phyloP scores from a whole-genome alignment of 2,888 invertebrate genomes.

The Drepanosiphum platanoidis region DNA sequence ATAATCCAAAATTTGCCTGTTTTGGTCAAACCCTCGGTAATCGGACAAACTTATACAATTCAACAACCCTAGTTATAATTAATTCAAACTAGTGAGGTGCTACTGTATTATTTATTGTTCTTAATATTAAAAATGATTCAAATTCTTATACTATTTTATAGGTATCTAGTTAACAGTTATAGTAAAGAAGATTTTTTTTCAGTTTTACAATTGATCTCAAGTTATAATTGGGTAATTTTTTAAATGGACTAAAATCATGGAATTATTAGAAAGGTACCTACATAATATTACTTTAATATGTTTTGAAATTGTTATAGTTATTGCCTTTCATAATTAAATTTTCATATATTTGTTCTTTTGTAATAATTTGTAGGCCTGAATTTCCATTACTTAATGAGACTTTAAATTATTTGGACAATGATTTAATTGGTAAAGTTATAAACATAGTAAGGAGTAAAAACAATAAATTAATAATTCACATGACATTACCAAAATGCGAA shows the following conservation, averaged over 20 bases:
- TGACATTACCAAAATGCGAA: slow-evolving; percentile 20
- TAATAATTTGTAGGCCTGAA: neutral
- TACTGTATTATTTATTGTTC: no score
- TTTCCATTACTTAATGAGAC: slow-evolving; percentile 31
- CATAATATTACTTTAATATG: no score
- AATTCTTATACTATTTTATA: no score
- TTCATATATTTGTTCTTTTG: neutral
- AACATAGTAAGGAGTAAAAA: slow-evolving; percentile 38
- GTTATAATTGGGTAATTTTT: neutral
- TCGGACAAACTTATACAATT: no score
- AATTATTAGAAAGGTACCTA: neutral
- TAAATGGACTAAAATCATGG: slow-evolving; percentile 1
- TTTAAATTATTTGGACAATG: slow-evolving; percentile 32
- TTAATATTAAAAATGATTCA: no score
- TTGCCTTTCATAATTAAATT: no score
- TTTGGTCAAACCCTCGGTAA: no score
- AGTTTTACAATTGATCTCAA: neutral
- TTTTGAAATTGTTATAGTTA: no score
- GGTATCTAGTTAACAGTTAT: no score
- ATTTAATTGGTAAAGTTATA: slow-evolving; percentile 23
- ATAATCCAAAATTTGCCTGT: no score
- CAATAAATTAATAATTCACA: slow-evolving; percentile 33
- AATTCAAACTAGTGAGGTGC: no score
- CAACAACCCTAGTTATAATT: no score
- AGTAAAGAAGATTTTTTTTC: neutral